Conservation (phyloP, 2,797 vertebrate species). For the Hozukius guyotensis region DNA sequence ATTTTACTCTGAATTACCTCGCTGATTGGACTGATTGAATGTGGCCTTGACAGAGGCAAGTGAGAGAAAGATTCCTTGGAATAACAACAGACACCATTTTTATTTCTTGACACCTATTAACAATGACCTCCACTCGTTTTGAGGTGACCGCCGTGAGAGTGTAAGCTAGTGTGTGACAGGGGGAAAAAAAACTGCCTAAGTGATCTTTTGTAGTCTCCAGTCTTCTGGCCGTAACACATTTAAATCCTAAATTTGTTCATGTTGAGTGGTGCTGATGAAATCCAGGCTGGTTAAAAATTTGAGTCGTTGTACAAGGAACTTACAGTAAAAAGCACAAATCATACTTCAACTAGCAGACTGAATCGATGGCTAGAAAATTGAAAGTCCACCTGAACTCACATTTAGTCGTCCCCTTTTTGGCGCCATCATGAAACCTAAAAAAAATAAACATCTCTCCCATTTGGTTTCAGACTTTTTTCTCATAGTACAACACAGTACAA, state of each 20-base stretch:
- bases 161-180: background rate
- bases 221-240: background rate
- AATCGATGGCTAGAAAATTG: background rate
- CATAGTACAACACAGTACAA: background rate
- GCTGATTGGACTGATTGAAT: conserved; percentile 72
- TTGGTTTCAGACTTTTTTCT: background rate
- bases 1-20: conserved; percentile 70
- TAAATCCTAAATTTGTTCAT: conserved; percentile 4
- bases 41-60: conserved; percentile 26
- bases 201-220: background rate
- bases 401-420: background rate
- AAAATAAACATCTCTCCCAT: background rate
- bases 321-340: background rate
- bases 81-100: conserved; percentile 63
- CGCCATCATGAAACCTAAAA: background rate
- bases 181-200: background rate
- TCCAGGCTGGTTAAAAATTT: background rate
- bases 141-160: background rate
- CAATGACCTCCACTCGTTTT: conserved; percentile 47
- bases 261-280: conserved; percentile 8
- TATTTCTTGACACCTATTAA: conserved; percentile 56
- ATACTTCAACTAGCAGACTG: background rate
- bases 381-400: background rate
- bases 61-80: conserved; percentile 40
- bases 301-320: background rate